phyloP scores from a whole-genome alignment of 1,140 invertebrate genomes.

The Medauroidea extradentata region DNA sequence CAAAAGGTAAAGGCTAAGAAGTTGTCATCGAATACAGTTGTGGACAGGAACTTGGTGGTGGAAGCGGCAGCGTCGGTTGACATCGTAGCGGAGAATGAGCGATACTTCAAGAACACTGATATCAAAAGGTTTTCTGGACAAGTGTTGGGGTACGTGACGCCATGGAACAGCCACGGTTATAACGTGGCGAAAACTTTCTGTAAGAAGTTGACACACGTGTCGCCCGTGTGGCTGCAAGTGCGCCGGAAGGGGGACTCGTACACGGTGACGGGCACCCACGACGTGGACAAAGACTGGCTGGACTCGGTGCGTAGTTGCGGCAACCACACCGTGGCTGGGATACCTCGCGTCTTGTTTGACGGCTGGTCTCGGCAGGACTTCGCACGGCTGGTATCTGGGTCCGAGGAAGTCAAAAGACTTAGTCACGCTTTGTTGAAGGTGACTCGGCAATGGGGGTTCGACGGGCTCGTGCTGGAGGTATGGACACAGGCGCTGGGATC shows the following conservation, averaged over 20 bases:
- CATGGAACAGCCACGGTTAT: slow-evolving; percentile 96
- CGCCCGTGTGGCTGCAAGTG: slow-evolving; percentile 92
- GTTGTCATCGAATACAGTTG: slow-evolving; percentile 41
- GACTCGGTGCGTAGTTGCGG: slow-evolving; percentile 53
- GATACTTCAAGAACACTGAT: slow-evolving; percentile 64
- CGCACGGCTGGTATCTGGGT: slow-evolving; percentile 55
- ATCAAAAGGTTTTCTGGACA: slow-evolving; percentile 61
- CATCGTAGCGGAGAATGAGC: slow-evolving; percentile 68
- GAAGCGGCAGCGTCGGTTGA: slow-evolving; percentile 60
- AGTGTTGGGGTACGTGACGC: slow-evolving; percentile 85
- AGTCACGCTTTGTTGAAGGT: slow-evolving; percentile 53
- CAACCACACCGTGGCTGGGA: slow-evolving; percentile 49
- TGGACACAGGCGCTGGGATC: slow-evolving; percentile 75
- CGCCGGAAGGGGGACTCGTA: slow-evolving; percentile 55
- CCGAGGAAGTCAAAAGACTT: slow-evolving; percentile 53
- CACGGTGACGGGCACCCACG: slow-evolving; percentile 64
- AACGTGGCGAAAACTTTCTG: slow-evolving; percentile 88
- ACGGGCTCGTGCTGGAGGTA: slow-evolving; percentile 84
- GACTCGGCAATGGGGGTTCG: slow-evolving; percentile 65
- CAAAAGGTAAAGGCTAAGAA: too few relatives aligned
- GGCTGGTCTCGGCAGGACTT: slow-evolving; percentile 70
- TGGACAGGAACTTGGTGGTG: slow-evolving; percentile 62
- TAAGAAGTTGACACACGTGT: slow-evolving; percentile 84
- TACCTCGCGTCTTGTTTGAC: slow-evolving; percentile 84
- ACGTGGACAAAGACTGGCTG: slow-evolving; percentile 81